Evolutionary conservation across 2,888 invertebrate genomes (phyloP), one percentile per base, ranked within the genome.

Genomic region (Altica lythri): DNA sequence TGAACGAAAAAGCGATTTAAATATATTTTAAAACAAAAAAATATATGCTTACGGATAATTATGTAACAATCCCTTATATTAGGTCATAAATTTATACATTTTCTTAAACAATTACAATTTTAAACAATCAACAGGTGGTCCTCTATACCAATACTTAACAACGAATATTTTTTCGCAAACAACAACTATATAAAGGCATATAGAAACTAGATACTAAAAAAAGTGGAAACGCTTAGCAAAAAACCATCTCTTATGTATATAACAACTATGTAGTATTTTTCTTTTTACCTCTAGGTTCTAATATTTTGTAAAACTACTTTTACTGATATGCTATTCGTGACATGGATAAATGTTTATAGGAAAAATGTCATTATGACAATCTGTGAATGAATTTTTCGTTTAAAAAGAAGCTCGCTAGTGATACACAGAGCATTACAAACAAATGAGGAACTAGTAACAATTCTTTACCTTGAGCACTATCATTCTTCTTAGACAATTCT

Each of bases 241-340:
- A 34, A 16, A 6, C 9, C 16, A 9, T 35, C 3, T 13, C 35
- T 40, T 40, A 40, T 22, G 13, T 40, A 40, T 2, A 22, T 55
- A 57, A 55, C 53, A 53, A 60, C 57, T 60, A 60, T 53, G 25
- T 55, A 35, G n/a, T n/a, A 48, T 53, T 61, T 54, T 59, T 44
- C 50, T 40, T 37, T 37, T 16, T 38, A 34, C 34, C 57, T 59
- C 57, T 59, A 64, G 54, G 54, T 18, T 60, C 62, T 64, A 62
- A 53, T 57, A 48, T 61, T 55, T 57, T 59, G 40, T 49, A 49
- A 62, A 62, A 60, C 64, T 64, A 65, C 65, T 27, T 49, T 61
- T 68, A 68, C 62, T 75, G 74, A 74, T 75, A 73, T 74, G 74
- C 73, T 73, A 71, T 71, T 63, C 65, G 67, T 70, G n/a, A n/a